These are phyloP conservation scores for Diarsia brunnea DNA, from an alignment of 2,888 invertebrate species.

Conservation along the genomic window DNA sequence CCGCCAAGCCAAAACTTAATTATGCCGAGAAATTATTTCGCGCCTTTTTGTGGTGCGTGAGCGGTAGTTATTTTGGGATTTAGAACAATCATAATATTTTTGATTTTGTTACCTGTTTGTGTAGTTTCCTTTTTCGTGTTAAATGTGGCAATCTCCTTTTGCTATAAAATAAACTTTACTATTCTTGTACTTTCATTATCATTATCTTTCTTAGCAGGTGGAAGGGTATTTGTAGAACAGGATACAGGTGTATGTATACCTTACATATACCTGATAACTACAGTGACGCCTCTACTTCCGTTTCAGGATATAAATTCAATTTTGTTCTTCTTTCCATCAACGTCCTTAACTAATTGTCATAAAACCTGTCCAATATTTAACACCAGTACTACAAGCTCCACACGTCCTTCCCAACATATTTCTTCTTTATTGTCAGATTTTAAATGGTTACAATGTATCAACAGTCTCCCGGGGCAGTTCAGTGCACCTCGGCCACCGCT, in stretches of 20 bases:
- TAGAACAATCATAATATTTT: slow-evolving; percentile 4
- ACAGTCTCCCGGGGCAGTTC: slow-evolving; percentile 74
- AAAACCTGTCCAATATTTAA: slow-evolving; percentile 38
- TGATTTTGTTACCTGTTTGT: not conserved
- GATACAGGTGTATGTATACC: slow-evolving; percentile 45
- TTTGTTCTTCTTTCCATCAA: not conserved
- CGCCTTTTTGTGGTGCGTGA: slow-evolving; percentile 71
- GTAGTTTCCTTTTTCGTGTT: not conserved
- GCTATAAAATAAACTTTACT: not conserved
- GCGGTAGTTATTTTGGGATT: slow-evolving; percentile 30
- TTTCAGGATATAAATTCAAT: not conserved
- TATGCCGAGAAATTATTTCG: slow-evolving; percentile 80
- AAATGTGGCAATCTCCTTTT: not conserved
- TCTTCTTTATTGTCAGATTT: slow-evolving; percentile 62
- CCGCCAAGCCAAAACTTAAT: slow-evolving; percentile 81
- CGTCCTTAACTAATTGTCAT: slow-evolving; percentile 21
- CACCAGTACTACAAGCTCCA: slow-evolving; percentile 33
- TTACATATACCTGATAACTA: slow-evolving; percentile 28
- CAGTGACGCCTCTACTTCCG: not conserved
- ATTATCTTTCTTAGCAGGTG: slow-evolving; percentile 32
- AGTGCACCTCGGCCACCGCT: slow-evolving; percentile 82
- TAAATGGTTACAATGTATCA: slow-evolving; percentile 65
- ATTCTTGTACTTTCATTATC: slow-evolving; percentile 14
- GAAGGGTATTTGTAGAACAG: slow-evolving; percentile 33
- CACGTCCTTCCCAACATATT: slow-evolving; percentile 53